Evolutionary conservation across 1,140 invertebrate species (phyloP).

Genomic region (Pygmarrhopalites habei): DNA sequence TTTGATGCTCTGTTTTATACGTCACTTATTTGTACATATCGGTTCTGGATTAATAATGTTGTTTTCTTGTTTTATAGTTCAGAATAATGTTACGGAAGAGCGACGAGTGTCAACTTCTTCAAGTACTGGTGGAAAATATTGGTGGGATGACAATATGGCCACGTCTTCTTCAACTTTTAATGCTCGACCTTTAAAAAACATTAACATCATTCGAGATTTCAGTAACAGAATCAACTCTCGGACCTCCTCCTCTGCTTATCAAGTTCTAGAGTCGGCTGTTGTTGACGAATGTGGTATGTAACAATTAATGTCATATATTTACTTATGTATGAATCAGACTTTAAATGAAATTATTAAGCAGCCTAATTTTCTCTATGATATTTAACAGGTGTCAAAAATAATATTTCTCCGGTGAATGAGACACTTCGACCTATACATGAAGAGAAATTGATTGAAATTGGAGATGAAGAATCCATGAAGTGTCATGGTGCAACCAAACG

Average conservation of each 20-base stretch:
- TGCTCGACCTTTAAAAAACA: conserved; percentile 1
- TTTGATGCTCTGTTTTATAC: no score
- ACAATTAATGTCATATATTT: no score
- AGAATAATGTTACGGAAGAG: conserved; percentile 14
- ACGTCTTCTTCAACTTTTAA: not conserved
- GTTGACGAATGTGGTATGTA: conserved; percentile 10
- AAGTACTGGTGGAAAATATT: conserved; percentile 20
- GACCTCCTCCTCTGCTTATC: not conserved
- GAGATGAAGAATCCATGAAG: not conserved
- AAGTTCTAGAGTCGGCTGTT: not conserved
- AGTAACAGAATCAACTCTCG: conserved; percentile 5
- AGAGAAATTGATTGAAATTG: conserved; percentile 21
- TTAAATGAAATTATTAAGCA: no score
- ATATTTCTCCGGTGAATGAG: not conserved
- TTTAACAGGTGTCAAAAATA: not conserved
- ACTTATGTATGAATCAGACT: no score
- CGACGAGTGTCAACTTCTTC: no score
- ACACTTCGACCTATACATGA: not conserved
- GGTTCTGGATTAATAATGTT: no score
- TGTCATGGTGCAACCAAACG: not conserved
- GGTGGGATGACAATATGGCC: conserved; percentile 10
- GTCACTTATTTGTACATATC: no score
- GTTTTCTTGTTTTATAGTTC: no score
- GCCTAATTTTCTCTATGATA: no score
- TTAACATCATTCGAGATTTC: conserved; percentile 14